These are phyloP conservation scores for Callorhinus ursinus DNA, from an alignment of 2,113 vertebrate genomes.

Conservation along the genomic window DNA sequence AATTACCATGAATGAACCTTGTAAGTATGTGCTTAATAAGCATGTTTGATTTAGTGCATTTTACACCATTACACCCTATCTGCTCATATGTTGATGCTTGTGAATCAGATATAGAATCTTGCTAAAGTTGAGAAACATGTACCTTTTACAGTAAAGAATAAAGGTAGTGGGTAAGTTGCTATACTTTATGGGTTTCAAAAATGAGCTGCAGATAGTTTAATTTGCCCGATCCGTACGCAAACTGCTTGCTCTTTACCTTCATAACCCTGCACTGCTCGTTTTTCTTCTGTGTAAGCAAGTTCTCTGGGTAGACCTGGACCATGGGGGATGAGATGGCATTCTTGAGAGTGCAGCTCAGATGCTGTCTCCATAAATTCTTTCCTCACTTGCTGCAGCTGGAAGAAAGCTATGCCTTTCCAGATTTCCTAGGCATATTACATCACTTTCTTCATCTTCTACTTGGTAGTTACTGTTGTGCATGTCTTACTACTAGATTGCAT, in stretches of 20 bases:
- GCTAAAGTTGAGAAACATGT: not conserved
- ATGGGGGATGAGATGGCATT: not conserved
- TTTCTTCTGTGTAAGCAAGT: not conserved
- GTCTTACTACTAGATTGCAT: not conserved
- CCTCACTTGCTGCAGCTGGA: not conserved
- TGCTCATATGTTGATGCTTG: not conserved
- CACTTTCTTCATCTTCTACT: not conserved
- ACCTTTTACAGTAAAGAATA: not conserved
- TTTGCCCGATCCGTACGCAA: not conserved
- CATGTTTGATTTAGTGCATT: constrained; percentile 2
- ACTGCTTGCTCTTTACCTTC: not conserved
- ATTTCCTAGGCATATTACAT: not conserved
- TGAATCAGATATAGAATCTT: not conserved
- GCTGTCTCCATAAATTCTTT: not conserved
- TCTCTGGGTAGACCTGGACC: not conserved
- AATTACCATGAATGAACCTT: not conserved
- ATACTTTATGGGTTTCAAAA: not conserved
- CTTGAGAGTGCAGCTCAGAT: not conserved
- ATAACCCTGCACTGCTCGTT: not conserved
- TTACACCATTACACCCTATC: not conserved
- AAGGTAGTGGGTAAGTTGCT: not conserved
- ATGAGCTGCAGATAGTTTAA: not conserved
- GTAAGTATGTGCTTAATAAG: not conserved
- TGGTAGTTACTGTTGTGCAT: not conserved
- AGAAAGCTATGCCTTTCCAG: not conserved